Conservation (phyloP, 2,888 invertebrate species). For the Calliopum simillimum region DNA sequence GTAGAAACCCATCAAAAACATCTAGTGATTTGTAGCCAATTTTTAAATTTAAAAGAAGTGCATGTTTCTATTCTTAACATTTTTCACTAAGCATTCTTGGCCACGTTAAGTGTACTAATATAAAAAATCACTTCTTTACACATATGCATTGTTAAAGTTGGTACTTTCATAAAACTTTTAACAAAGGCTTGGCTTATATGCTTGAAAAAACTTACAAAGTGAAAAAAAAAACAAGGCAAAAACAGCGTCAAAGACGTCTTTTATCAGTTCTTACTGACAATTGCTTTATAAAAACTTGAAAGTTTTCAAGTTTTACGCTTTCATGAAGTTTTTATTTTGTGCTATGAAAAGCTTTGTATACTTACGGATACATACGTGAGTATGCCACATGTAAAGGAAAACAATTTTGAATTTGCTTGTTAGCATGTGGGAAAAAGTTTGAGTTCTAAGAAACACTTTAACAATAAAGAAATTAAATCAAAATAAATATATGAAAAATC, state of each 20-base stretch:
- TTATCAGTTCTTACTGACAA: slow-evolving; percentile 30
- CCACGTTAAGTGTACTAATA: slow-evolving; percentile 28
- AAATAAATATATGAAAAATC: too few species aligned
- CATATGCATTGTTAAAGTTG: slow-evolving; percentile 22
- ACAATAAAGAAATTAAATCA: too few species aligned
- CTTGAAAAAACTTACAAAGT: background rate
- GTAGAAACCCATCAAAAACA: too few species aligned
- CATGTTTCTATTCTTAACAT: too few species aligned
- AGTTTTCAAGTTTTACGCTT: slow-evolving; percentile 15
- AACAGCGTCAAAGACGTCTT: slow-evolving; percentile 19
- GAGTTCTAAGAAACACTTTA: too few species aligned
- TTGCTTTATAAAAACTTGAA: slow-evolving; percentile 30
- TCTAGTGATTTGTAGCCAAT: too few species aligned
- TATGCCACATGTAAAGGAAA: too few species aligned
- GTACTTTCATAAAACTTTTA: background rate
- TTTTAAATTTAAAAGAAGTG: too few species aligned
- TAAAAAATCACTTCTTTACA: slow-evolving; percentile 30
- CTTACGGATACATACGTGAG: too few species aligned
- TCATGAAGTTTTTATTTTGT: slow-evolving; percentile 13
- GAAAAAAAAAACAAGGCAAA: background rate
- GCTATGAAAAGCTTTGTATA: background rate
- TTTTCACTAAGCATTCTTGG: background rate
- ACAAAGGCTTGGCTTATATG: slow-evolving; percentile 13
- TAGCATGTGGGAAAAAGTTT: too few species aligned
- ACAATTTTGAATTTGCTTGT: too few species aligned